A percentile compares a stretch with the other conserved stretches of the same genome.
Conservation (phyloP, 2,888 invertebrate species). For the Drosophila gaucha region DNA sequence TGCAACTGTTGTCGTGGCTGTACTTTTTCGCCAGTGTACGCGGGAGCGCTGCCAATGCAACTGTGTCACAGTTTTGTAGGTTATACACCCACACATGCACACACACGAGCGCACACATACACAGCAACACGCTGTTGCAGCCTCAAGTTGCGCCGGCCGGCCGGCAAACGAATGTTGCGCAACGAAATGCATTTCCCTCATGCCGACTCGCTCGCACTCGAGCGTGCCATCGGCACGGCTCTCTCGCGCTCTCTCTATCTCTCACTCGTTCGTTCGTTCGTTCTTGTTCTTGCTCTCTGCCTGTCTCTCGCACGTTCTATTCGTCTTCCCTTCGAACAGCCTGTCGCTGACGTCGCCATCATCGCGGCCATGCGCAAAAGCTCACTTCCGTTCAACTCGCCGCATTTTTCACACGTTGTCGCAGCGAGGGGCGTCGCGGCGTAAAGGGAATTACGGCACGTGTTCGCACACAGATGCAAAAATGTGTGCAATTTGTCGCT, state of each 20-base stretch:
- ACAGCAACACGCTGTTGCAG: constrained; percentile 46
- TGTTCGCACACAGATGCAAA: constrained; percentile 80
- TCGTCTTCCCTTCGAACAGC: constrained; percentile 4
- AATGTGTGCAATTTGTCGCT: constrained; percentile 58
- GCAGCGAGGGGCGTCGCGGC: constrained; percentile 28
- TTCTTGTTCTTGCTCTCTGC: constrained; percentile 1
- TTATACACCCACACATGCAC: constrained; percentile 42
- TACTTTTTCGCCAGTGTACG: constrained; percentile 66
- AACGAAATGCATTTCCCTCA: constrained; percentile 69
- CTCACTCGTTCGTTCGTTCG: constrained; percentile 1
- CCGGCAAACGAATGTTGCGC: constrained; percentile 76
- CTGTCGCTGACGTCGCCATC: constrained; percentile 46
- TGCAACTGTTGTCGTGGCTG: constrained; percentile 79
- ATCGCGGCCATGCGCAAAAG: constrained; percentile 67
- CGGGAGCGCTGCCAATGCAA: constrained; percentile 55
- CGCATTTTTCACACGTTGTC: constrained; percentile 44
- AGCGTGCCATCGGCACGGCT: constrained; percentile 25
- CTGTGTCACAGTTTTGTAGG: constrained; percentile 70
- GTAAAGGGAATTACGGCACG: constrained; percentile 73
- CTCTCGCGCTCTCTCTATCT: constrained; percentile 22
- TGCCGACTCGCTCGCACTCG: constrained; percentile 27
- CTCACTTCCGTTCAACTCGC: constrained; percentile 69
- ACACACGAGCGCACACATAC: constrained; percentile 3
- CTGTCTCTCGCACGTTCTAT: not conserved
- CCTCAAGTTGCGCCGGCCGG: constrained; percentile 69